These are phyloP conservation scores for Zosterops pallidus DNA, from an alignment of 2,113 vertebrate genomes.

Conservation along the genomic window DNA sequence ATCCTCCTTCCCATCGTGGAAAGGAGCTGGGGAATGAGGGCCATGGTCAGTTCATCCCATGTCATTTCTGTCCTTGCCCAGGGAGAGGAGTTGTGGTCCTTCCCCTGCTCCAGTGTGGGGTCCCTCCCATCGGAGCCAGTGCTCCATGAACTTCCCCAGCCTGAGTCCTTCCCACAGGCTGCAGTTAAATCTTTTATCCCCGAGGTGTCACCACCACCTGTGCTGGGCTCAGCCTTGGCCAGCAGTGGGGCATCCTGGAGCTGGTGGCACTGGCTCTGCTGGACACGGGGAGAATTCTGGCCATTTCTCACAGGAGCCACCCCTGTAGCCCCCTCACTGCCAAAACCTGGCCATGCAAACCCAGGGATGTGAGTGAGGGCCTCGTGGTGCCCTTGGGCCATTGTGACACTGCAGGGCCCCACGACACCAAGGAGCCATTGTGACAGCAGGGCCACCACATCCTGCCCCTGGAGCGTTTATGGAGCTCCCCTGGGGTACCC, in stretches of 20 bases:
- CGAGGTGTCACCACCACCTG: not conserved
- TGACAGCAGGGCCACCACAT: not conserved
- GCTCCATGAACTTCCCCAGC: not conserved
- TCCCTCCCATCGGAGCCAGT: not conserved
- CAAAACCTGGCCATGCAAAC: not conserved
- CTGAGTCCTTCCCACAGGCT: not conserved
- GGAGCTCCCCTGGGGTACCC: not conserved
- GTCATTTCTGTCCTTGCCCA: not conserved
- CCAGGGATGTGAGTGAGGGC: not conserved
- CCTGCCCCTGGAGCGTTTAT: not conserved
- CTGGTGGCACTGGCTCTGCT: fast-evolving
- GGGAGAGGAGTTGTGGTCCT: not conserved
- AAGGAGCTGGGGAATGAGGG: not conserved
- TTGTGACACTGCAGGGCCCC: not conserved
- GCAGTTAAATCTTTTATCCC: not conserved
- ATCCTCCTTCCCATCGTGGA: not conserved
- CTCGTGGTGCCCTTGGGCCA: not conserved
- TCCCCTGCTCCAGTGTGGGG: not conserved
- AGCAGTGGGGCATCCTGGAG: not conserved
- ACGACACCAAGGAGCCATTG: not conserved
- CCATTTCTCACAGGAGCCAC: not conserved
- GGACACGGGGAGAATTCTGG: not conserved
- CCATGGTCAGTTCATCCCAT: not conserved
- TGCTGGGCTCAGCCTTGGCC: not conserved
- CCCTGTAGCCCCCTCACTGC: not conserved